Conservation (phyloP, 2,797 vertebrate genomes). For the Avahi laniger region DNA sequence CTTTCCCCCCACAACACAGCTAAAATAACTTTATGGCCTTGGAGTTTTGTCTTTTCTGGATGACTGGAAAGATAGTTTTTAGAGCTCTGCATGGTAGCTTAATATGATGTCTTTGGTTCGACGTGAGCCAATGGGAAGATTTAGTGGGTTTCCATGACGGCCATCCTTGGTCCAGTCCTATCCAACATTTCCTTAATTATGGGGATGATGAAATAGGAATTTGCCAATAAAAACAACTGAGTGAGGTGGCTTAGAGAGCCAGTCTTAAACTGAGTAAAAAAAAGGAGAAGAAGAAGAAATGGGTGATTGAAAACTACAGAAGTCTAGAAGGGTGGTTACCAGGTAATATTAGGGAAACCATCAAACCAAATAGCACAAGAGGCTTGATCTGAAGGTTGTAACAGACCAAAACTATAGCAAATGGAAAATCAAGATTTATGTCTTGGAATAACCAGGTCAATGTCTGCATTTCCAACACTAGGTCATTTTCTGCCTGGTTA, state of each 20-base stretch:
- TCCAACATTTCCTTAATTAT: conserved; percentile 46
- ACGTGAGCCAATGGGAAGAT: conserved; percentile 45
- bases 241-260: background rate
- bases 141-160: conserved; percentile 55
- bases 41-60: conserved; percentile 33
- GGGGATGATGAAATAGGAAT: conserved; percentile 6
- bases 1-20: background rate
- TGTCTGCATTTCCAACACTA: background rate
- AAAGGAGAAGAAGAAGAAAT: background rate
- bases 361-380: background rate
- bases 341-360: background rate
- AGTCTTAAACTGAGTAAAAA: background rate
- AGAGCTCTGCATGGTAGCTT: conserved; percentile 35
- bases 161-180: background rate
- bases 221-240: conserved; percentile 41
- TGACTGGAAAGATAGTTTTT: conserved; percentile 43
- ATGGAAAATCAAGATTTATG: conserved; percentile 34
- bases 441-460: conserved; percentile 23
- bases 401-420: background rate
- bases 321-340: background rate
- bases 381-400: background rate
- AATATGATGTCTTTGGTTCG: conserved; percentile 55
- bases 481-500: conserved; percentile 21
- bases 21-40: conserved; percentile 7
- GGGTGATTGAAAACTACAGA: background rate